Base-by-base conservation (phyloP, 2,888 invertebrate species). In the Bombyx huttoni region DNA sequence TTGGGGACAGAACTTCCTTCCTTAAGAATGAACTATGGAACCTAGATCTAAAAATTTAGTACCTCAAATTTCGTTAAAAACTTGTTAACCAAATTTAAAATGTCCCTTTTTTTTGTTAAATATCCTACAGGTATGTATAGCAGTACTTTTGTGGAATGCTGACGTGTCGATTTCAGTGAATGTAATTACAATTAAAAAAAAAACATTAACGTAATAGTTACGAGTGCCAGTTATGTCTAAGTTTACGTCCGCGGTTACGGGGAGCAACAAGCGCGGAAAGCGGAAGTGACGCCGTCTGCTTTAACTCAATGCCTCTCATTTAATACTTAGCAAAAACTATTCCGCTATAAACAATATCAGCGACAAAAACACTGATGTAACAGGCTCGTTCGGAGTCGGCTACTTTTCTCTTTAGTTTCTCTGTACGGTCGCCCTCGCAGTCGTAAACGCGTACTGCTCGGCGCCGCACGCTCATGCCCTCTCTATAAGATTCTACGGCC, bases 321-420 rank as follows among this genome's bases (percentile, higher is more conserved):
- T 68, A 64, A 64, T 62, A 64, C 50, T 67, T 64, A 68, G 65
- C 65, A 69, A 74, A 71, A 69, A 69, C 60, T 51, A 59, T 55
- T 56, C 56, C 58, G 24, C 60, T 56, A 62, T 60, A 63, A 71
- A 70, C 67, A 75, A 71, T 68, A 68, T 62, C 62, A 66, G 64
- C 65, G 63, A 68, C 61, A 68, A 73, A 70, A 73, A 62, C 70
- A 75, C 78, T 82, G 83, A 86, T 85, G 85, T 86, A 87, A 87
- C 76, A 70, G 40, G 40, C 40, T 40, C 24, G 24, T 24, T 24
- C 12, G 40, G 40, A 40, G 40, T 40, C 40, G 12, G 73, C 65
- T 70, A 77, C 84, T 79, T 85, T 86, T 85, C 87, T 82, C 82
- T 78, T 60, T 72, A 82, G 84, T 87, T 85, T 85, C 86, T 75